Conservation (phyloP, 1,140 invertebrate species). For the Oreohelix idahoensis region DNA sequence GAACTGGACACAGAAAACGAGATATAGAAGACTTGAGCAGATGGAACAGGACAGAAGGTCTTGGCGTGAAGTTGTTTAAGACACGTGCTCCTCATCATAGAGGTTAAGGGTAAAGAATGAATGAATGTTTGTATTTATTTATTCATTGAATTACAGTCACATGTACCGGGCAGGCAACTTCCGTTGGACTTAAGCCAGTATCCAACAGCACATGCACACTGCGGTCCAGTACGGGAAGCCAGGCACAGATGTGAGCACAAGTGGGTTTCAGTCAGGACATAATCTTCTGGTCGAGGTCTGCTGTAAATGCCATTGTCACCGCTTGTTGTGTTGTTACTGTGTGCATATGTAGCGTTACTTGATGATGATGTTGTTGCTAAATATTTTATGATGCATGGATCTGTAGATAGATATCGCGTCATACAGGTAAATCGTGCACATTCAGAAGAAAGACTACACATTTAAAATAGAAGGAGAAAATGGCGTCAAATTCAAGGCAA, state of each 20-base stretch:
- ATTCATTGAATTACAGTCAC: no score
- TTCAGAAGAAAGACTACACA: no score
- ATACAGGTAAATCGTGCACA: no score
- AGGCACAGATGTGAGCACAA: conserved; percentile 30
- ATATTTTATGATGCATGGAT: neutral
- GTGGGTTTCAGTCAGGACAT: neutral
- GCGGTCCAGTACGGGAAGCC: neutral
- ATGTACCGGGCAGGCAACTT: conserved; percentile 6
- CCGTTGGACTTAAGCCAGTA: conserved; percentile 34
- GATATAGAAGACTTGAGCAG: no score
- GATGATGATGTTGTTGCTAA: neutral
- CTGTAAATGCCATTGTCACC: neutral
- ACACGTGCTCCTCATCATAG: no score
- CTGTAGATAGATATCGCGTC: neutral
- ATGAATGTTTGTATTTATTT: no score
- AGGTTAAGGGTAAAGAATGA: no score
- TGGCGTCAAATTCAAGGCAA: no score
- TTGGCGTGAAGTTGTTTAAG: no score
- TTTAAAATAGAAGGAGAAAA: no score
- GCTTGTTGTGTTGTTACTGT: neutral
- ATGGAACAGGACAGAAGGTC: no score
- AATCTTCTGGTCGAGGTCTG: neutral
- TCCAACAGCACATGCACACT: conserved; percentile 25
- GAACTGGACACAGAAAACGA: no score
- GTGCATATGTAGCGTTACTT: neutral